A percentile compares a stretch with the other conserved stretches of the same genome.
These are phyloP conservation scores for Mormyrus iriodes DNA, from an alignment of 2,113 vertebrate genomes.

Conservation along the genomic window DNA sequence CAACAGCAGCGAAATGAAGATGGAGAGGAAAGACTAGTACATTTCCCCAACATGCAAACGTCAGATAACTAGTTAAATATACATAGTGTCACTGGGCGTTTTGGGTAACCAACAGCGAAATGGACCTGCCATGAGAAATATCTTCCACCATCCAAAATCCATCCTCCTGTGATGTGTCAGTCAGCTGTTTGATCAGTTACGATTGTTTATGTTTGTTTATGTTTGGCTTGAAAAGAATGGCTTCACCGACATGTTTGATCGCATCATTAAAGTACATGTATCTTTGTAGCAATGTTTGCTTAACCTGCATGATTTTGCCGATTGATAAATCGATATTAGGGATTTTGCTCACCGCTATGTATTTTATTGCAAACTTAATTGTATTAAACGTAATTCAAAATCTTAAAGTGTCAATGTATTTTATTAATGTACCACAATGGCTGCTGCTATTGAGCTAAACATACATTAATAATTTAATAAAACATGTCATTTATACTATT, in stretches of 20 bases:
- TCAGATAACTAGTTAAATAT: conserved; percentile 4
- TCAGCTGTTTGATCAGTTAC: neutral
- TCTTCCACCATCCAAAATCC: neutral
- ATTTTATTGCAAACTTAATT: neutral
- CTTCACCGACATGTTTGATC: neutral
- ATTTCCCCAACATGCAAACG: neutral
- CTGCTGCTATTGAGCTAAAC: neutral
- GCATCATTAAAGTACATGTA: neutral
- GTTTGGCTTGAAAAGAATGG: neutral
- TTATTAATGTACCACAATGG: neutral
- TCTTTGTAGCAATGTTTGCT: neutral
- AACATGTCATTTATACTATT: neutral
- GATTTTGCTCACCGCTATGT: neutral
- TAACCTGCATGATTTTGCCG: neutral
- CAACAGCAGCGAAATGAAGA: neutral
- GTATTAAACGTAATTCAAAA: neutral
- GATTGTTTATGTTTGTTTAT: too few species aligned
- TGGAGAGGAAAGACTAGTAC: neutral
- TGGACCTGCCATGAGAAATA: neutral
- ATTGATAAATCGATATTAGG: neutral
- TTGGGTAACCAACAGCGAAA: neutral
- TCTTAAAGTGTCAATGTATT: neutral
- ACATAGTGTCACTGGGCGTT: neutral
- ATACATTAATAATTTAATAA: neutral
- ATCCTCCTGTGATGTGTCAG: neutral